A percentile compares a stretch with the other conserved stretches of the same genome.
Evolutionary conservation across 2,888 invertebrate genomes (phyloP).

Genomic region (Pammene aurita): DNA sequence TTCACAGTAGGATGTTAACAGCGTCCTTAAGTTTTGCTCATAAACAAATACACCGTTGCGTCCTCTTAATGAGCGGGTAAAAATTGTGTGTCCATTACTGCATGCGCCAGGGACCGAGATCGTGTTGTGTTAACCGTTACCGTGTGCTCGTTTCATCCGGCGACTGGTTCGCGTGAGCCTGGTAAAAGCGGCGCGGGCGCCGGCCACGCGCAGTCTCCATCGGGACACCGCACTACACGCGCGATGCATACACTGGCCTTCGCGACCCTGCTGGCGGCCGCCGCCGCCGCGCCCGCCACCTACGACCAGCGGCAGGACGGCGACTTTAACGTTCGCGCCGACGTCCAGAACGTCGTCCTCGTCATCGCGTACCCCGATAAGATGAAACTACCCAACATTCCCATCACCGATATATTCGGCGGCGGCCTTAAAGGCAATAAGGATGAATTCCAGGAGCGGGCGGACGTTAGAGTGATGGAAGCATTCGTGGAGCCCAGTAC

Average conservation of each 20-base stretch:
- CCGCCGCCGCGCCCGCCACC: conserved; percentile 61
- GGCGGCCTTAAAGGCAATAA: conserved; percentile 53
- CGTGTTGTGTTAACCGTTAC: conserved; percentile 76
- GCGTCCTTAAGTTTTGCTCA: conserved; percentile 34
- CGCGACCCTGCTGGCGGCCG: conserved; percentile 59
- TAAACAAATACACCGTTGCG: conserved; percentile 37
- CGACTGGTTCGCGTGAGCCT: conserved; percentile 72
- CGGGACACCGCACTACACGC: conserved; percentile 65
- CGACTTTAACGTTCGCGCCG: conserved; percentile 87
- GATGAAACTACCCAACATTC: conserved; percentile 48
- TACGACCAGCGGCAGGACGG: conserved; percentile 91
- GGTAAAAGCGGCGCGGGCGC: conserved; percentile 76
- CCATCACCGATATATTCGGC: conserved; percentile 53
- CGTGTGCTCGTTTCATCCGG: conserved; percentile 74
- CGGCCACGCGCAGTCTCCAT: conserved; percentile 65
- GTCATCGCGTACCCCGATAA: conserved; percentile 84
- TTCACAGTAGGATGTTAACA: background rate
- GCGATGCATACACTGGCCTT: conserved; percentile 58
- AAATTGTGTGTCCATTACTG: conserved; percentile 29
- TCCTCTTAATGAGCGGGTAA: conserved; percentile 26
- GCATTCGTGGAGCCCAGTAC: conserved; percentile 86
- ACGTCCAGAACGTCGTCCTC: conserved; percentile 89
- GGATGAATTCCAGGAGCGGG: conserved; percentile 64
- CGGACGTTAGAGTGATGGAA: conserved; percentile 74
- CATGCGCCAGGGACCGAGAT: conserved; percentile 24